Conservation (phyloP, 1,140 invertebrate genomes). For the Eriosoma lanigerum region DNA sequence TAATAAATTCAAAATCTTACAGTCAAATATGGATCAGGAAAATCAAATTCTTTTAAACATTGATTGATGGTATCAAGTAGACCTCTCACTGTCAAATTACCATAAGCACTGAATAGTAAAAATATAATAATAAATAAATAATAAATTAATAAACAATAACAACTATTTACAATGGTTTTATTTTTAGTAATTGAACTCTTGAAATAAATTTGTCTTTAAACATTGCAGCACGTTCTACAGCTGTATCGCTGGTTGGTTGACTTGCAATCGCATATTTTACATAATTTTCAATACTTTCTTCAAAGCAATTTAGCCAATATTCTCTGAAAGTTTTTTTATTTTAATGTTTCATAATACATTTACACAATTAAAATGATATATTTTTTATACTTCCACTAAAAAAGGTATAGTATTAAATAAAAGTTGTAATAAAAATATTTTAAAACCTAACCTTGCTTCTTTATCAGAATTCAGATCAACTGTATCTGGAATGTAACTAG, state of each 20-base stretch:
- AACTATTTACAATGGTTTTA: conserved; percentile 72
- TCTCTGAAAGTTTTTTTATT: conserved; percentile 62
- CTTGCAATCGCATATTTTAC: conserved; percentile 75
- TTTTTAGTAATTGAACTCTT: conserved; percentile 73
- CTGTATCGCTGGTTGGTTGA: conserved; percentile 72
- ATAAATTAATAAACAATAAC: neutral
- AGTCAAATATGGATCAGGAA: conserved; percentile 86
- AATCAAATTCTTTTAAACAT: conserved; percentile 84
- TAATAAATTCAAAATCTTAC: conserved; percentile 57
- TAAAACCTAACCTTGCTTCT: conserved; percentile 67
- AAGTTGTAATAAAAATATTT: neutral
- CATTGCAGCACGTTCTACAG: conserved; percentile 74
- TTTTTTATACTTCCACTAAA: neutral
- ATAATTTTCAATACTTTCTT: conserved; percentile 77
- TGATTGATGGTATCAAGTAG: conserved; percentile 91
- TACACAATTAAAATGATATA: neutral
- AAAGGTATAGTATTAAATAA: neutral
- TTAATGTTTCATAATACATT: conserved; percentile 29
- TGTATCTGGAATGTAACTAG: conserved; percentile 81
- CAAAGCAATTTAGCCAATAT: conserved; percentile 92
- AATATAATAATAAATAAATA: neutral
- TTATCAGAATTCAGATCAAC: conserved; percentile 82
- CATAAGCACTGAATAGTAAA: conserved; percentile 73
- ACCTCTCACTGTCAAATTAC: conserved; percentile 81
- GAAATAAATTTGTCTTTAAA: conserved; percentile 83